phyloP scores from a whole-genome alignment of 30 jellyfish, hydroid and myxozoan species.

The Cassiopea andromeda region DNA sequence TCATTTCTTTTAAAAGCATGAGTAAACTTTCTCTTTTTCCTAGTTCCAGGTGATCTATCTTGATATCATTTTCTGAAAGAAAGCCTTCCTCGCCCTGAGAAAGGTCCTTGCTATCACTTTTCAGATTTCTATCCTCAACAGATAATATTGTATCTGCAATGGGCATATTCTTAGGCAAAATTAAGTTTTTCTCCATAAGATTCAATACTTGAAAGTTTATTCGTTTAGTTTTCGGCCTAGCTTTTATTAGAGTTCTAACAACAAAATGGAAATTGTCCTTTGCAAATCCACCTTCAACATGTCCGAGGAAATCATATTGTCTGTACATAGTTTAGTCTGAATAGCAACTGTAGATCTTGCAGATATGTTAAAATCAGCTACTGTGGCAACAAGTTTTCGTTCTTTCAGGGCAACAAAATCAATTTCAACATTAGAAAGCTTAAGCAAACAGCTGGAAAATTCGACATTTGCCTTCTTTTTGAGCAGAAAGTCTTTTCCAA shows the following conservation, averaged over 20 bases:
- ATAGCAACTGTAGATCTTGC: slow-evolving; percentile 5
- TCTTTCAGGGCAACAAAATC: not conserved
- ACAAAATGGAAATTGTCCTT: not conserved
- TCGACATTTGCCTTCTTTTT: not conserved
- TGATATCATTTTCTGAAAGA: not conserved
- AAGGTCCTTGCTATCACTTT: not conserved
- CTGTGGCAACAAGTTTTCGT: not conserved
- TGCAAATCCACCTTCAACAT: slow-evolving; percentile 6
- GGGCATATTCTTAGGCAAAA: not conserved
- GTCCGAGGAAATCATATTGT: not conserved
- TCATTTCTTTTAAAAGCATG: not conserved
- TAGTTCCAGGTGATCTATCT: slow-evolving; percentile 1
- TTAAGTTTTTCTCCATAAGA: not conserved
- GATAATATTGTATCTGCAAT: not conserved
- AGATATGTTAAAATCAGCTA: not conserved
- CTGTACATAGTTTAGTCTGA: not conserved
- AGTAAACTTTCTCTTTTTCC: not conserved
- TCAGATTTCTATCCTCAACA: not conserved
- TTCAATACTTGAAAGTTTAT: not conserved
- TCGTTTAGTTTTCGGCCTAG: not conserved
- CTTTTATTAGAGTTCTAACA: slow-evolving; percentile 6
- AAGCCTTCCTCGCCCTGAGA: not conserved
- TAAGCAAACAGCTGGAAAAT: not conserved
- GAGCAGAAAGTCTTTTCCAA: slow-evolving; percentile 19
- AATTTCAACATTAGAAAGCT: not conserved